Percentiles rank a stretch among this genome's conserved stretches.
These are phyloP conservation scores for Luperina nickerlii DNA, from an alignment of 2,888 invertebrate genomes.

Conservation along the genomic window DNA sequence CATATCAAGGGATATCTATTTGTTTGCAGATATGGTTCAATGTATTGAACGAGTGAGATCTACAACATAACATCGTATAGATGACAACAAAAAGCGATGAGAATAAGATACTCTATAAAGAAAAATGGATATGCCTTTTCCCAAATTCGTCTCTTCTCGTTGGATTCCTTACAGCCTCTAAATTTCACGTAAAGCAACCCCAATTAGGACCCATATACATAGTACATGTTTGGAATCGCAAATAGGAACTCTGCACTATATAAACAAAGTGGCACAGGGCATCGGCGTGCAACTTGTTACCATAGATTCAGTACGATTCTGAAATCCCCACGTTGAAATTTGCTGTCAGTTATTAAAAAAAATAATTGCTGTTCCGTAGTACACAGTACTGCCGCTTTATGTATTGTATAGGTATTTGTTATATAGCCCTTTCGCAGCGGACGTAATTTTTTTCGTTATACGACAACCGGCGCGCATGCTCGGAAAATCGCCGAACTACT, in stretches of 20 bases:
- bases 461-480: no score
- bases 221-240: conserved; percentile 19
- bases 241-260: neutral
- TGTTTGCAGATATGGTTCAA: neutral
- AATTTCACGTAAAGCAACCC: conserved; percentile 16
- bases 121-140: neutral
- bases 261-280: neutral
- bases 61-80: neutral
- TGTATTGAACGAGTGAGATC: neutral
- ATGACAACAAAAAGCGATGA: neutral
- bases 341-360: neutral
- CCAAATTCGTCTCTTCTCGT: neutral
- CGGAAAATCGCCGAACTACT: no score
- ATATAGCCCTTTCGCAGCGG: no score
- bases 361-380: neutral
- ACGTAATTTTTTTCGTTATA: no score
- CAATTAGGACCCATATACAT: conserved; percentile 1
- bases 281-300: neutral
- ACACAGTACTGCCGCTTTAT: no score
- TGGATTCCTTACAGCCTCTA: conserved; percentile 1
- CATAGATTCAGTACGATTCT: neutral
- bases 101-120: neutral
- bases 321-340: neutral
- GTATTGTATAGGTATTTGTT: no score
- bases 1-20: neutral